A percentile compares a stretch with the other conserved stretches of the same genome.
Conservation (phyloP, 2,797 vertebrate species). For the Merluccius polli region DNA sequence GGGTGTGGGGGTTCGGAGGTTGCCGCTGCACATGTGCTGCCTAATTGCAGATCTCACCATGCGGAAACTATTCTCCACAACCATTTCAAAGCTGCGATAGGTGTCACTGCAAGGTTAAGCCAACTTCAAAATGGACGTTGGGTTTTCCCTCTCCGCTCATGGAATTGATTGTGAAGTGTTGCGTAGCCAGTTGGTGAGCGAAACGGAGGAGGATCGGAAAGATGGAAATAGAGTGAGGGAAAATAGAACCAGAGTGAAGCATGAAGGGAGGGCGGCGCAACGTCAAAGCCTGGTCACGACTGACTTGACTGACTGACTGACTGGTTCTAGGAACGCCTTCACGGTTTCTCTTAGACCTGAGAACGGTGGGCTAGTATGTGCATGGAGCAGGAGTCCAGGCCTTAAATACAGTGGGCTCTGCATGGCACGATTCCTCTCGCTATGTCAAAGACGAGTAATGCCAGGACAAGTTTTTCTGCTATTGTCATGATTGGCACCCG, state of each 20-base stretch:
- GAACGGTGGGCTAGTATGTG: constrained; percentile 14
- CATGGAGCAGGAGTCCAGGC: constrained; percentile 14
- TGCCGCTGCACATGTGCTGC: constrained; percentile 65
- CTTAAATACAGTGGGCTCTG: constrained; percentile 3
- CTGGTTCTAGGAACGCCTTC: background rate
- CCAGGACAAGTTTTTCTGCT: no score
- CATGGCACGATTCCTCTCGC: background rate
- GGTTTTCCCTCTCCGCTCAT: constrained; percentile 44
- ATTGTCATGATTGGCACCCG: no score
- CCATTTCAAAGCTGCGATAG: constrained; percentile 69
- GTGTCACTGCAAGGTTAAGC: constrained; percentile 72
- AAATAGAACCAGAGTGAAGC: background rate
- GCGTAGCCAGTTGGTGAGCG: background rate
- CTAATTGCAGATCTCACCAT: constrained; percentile 67
- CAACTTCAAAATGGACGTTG: constrained; percentile 58
- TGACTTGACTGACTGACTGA: constrained; percentile 30
- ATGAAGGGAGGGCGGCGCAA: constrained; percentile 24
- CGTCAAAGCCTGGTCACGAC: constrained; percentile 24
- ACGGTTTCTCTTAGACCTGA: background rate
- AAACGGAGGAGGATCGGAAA: constrained; percentile 9
- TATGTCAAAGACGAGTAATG: no score
- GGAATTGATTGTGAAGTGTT: constrained; percentile 35
- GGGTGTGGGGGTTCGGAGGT: background rate
- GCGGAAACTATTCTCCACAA: constrained; percentile 69
- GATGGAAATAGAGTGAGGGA: background rate